Percentiles rank a stretch among this genome's conserved stretches.
phyloP scores from a whole-genome alignment of 1,140 invertebrate species.

The Argopecten irradians region DNA sequence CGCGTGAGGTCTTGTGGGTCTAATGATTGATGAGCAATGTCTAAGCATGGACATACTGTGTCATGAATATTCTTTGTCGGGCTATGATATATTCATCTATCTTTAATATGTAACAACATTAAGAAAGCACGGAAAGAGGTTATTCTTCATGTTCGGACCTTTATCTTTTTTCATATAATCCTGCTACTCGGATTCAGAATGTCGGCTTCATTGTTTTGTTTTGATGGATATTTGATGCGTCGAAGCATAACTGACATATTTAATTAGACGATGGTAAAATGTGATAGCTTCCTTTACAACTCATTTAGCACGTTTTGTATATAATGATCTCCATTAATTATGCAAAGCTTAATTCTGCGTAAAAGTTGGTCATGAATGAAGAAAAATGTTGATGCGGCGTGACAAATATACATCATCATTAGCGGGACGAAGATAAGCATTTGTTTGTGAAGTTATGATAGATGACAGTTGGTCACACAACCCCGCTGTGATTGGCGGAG shows the following conservation, averaged over 20 bases:
- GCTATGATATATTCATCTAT: not conserved
- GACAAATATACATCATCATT: slow-evolving; percentile 18
- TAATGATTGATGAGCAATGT: not conserved
- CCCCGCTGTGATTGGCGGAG: slow-evolving; percentile 10
- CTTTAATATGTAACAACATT: slow-evolving; percentile 6
- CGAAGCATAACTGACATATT: not conserved
- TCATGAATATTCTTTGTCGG: slow-evolving; percentile 1
- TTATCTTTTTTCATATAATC: not conserved
- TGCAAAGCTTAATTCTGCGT: not conserved
- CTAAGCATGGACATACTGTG: not conserved
- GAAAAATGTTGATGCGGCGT: slow-evolving; percentile 20
- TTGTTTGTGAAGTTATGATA: not conserved
- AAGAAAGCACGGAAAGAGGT: not conserved
- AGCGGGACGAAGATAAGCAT: not conserved
- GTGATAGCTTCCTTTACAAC: not conserved
- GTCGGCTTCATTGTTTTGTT: not conserved
- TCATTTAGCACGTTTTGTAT: not conserved
- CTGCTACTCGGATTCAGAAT: not conserved
- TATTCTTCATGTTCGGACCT: not conserved
- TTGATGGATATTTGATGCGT: not conserved
- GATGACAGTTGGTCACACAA: not conserved
- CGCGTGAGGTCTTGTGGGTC: not conserved
- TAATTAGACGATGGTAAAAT: not conserved
- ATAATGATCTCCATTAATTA: slow-evolving; percentile 4
- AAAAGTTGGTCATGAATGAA: slow-evolving; percentile 22